Percentiles rank a stretch among this genome's conserved stretches.
These are phyloP conservation scores for Erynnis tages DNA, from an alignment of 2,888 invertebrate genomes.

Conservation along the genomic window DNA sequence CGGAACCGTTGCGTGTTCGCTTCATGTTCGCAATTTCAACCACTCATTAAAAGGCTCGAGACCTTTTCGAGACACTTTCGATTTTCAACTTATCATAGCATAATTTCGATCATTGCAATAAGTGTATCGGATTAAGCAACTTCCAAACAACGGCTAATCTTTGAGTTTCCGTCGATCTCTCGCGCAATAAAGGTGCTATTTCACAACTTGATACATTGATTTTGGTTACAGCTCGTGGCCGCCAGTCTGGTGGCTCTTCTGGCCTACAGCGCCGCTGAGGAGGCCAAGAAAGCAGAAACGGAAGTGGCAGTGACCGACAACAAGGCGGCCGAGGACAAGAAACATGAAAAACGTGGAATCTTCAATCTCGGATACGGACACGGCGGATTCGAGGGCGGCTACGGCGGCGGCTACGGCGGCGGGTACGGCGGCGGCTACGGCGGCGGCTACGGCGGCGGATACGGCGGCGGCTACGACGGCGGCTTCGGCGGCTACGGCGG, in stretches of 20 bases:
- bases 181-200: not conserved
- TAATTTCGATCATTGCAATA: constrained; percentile 15
- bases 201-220: constrained; percentile 29
- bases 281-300: constrained; percentile 80
- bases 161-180: not conserved
- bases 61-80: constrained; percentile 21
- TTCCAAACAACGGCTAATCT: not conserved
- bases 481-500: constrained; percentile 56
- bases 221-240: constrained; percentile 76
- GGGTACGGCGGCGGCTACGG: constrained; percentile 56
- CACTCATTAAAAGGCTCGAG: constrained; percentile 25
- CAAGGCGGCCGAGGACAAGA: constrained; percentile 84
- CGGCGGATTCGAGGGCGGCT: constrained; percentile 48
- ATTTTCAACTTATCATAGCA: constrained; percentile 13
- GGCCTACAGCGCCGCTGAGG: constrained; percentile 81
- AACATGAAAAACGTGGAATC: constrained; percentile 89
- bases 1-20: constrained; percentile 55
- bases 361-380: constrained; percentile 76
- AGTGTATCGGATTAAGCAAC: constrained; percentile 6
- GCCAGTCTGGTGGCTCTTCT: constrained; percentile 84
- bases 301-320: constrained; percentile 81
- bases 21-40: constrained; percentile 23
- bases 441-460: constrained; percentile 55
- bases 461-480: constrained; percentile 67
- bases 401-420: constrained; percentile 44